Evolutionary conservation across 2,797 vertebrate genomes (phyloP), one percentile per base, ranked within the genome.

Genomic region (Harpagifer antarcticus): DNA sequence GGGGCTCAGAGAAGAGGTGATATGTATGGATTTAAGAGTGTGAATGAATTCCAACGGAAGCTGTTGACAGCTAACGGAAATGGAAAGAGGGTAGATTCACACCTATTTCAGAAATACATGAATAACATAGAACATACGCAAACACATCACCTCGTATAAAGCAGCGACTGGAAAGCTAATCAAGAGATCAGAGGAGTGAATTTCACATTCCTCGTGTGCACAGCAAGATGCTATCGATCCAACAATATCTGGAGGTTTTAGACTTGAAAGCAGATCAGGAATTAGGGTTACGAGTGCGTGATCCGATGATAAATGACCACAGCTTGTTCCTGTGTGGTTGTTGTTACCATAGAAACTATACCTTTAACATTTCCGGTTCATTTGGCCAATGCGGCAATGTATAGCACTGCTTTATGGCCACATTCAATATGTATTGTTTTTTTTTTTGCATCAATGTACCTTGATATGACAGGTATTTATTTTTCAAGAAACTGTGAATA

Each of bases 161-260:
- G 20, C 53, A n/a, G 1, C 10, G 33, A 44, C 65, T 12, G 43
- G 55, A 60, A 45, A n/a, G 54, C 15, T 58, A 68, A 80, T 78
- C 44, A 14, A 12, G 19, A 73, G 62, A 86, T 85, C 56, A 68
- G 73, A 76, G 27, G 64, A 81, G 53, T 50, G 74, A 76, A 85
- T 81, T 78, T 79, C 71, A 78, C 82, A 88, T 88, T 88, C 79
- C 84, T 76, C 37, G 19, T 68, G 64, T 61, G 77, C 78, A 72
- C 42, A 49, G 42, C 3, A 10, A 15, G 66, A 78, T 68, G 19
- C 63, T 83, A 89, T 85, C 85, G 27, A 3, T 6, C 40, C 62
- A 63, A 48, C 44, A 63, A 31, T 45, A 78, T 45, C 60, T 14
- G 14, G 50, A 56, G 37, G 53, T 49, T 70, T 80, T 27, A 44